Base-by-base conservation (phyloP, 1,140 invertebrate genomes). In the Meloidogyne hapla region DNA sequence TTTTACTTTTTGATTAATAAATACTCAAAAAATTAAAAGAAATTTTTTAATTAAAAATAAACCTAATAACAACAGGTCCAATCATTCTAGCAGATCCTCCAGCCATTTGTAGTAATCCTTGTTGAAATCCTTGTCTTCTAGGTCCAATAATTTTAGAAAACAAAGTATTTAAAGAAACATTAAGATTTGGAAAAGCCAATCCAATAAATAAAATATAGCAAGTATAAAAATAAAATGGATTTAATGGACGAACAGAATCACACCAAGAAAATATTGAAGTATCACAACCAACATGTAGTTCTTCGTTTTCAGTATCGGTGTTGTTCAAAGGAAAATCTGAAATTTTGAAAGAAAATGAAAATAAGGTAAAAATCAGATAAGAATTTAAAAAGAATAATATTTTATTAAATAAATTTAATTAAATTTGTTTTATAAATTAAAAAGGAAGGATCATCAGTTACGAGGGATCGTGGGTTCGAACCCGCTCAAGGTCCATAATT, bases 91-190 rank as follows among this genome's bases (percentile, higher is more conserved):
- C 81, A 25, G 42, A 48, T 18, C 73, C 71, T 0, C 79, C 81
- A 42, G 38, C 40, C 71, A 84, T 81, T 77, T 82, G 81, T 23
- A 82, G 65, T 25, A 83, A 23, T 6, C 79, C 75, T 67, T 82
- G 81, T 65, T 84, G 82, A 33, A 76, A 82, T 23, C 79, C 79
- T 45, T 80, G 76, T 28, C 61, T 61, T 23, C 73, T 42, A n/a
- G 81, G 81, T 10, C 81, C 81, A 62, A 82, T 83, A 67, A 82
- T 77, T 56, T 77, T 83, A 0, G 81, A 82, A 74, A 82, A 84
- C n/a, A 82, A 56, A 3, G 81, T 82, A 26, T 81, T 78, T 23
- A 84, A 38, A 9, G 79, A 45, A 45, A 84, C 67, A 38, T 83
- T 82, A 15, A 82, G 26, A 25, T 62, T 81, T 18, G 81, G 82